phyloP scores from a whole-genome alignment of 2,113 vertebrate genomes.

The zebrafish (Danio rerio) region DNA sequence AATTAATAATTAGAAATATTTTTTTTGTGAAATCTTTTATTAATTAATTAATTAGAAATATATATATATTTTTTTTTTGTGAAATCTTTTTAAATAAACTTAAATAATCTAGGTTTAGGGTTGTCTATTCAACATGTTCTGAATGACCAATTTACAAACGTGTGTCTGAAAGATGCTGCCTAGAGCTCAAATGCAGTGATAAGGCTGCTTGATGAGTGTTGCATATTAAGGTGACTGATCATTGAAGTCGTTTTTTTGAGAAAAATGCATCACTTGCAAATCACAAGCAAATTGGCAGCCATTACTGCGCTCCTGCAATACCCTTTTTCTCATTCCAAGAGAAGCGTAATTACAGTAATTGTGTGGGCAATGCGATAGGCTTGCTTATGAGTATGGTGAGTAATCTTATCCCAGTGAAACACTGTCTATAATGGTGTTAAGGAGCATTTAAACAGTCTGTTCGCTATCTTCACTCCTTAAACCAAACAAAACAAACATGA shows the following conservation, averaged over 20 bases:
- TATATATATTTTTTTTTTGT: too few relatives aligned
- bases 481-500: neutral
- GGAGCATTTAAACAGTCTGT: neutral
- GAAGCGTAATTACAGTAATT: constrained; percentile 24
- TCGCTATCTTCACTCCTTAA: neutral
- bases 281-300: constrained; percentile 23
- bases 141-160: neutral
- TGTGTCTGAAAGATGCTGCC: neutral
- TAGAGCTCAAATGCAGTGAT: neutral
- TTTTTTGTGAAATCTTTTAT: too few relatives aligned
- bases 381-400: neutral
- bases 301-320: neutral
- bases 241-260: neutral
- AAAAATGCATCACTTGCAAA: constrained; percentile 26
- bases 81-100: too few relatives aligned
- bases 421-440: neutral
- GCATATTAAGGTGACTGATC: constrained; percentile 9
- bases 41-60: too few relatives aligned
- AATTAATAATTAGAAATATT: too few relatives aligned
- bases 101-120: too few relatives aligned
- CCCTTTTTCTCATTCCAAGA: constrained; percentile 27
- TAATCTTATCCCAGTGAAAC: constrained; percentile 2
- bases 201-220: neutral
- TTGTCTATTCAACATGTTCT: constrained; percentile 4
- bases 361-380: neutral